Conservation (phyloP, 2,888 invertebrate species). For the Athrips mouffetella region DNA sequence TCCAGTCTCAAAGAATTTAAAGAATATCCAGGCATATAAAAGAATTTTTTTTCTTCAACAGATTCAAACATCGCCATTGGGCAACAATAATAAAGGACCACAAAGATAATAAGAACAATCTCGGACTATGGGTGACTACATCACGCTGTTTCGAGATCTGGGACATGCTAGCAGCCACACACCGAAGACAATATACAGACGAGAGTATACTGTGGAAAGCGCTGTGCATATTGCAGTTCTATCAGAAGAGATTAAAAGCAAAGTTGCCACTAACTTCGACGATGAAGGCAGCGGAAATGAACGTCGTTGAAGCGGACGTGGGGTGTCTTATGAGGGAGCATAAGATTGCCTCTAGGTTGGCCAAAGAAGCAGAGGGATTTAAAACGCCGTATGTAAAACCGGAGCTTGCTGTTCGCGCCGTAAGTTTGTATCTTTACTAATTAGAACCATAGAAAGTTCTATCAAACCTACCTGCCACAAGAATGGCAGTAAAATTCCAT, state of each 20-base stretch:
- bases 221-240: constrained; percentile 52
- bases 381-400: constrained; percentile 47
- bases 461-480: too few species aligned
- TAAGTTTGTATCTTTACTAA: too few species aligned
- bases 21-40: not conserved
- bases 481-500: too few species aligned
- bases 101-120: constrained; percentile 29
- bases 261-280: not conserved
- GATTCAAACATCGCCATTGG: constrained; percentile 61
- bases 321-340: constrained; percentile 38
- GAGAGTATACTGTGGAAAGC: constrained; percentile 43
- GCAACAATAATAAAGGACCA: constrained; percentile 58
- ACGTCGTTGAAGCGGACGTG: constrained; percentile 44
- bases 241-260: constrained; percentile 24
- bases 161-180: constrained; percentile 46
- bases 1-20: too few species aligned
- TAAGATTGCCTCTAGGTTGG: constrained; percentile 25
- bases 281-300: constrained; percentile 42
- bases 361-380: constrained; percentile 28
- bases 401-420: constrained; percentile 35
- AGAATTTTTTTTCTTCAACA: constrained; percentile 23
- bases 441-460: too few species aligned
- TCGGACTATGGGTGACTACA: constrained; percentile 51
- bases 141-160: constrained; percentile 57
- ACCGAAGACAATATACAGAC: constrained; percentile 41